Percentiles rank a stretch among this genome's conserved stretches.
Evolutionary conservation across 2,113 vertebrate species (phyloP).

Genomic region (Anhinga anhinga): DNA sequence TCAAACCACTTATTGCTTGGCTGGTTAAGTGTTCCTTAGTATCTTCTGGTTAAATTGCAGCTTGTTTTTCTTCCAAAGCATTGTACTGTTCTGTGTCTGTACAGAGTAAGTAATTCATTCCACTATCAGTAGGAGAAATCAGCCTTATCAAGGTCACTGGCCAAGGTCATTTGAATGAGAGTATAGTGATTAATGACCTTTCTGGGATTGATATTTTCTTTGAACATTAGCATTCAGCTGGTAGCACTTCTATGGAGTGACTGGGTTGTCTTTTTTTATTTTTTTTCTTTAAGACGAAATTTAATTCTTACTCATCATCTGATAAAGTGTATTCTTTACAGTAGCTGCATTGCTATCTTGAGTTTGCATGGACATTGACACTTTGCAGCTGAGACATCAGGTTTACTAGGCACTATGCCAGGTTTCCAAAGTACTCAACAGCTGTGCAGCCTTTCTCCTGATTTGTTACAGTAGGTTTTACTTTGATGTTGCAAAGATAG

Average conservation of each 20-base stretch:
- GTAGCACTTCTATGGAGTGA: background rate
- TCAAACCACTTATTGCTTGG: background rate
- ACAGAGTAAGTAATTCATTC: background rate
- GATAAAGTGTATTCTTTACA: background rate
- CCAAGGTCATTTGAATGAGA: slow-evolving; percentile 11
- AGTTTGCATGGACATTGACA: background rate
- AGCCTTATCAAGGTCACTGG: slow-evolving; percentile 35
- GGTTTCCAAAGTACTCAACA: background rate
- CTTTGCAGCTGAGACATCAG: background rate
- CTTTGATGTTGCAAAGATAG: background rate
- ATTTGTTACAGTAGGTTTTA: background rate
- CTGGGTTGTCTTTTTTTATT: background rate
- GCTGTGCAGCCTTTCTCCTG: background rate
- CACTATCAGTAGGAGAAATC: background rate
- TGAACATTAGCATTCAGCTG: background rate
- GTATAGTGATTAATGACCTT: slow-evolving; percentile 22
- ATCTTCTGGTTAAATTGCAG: background rate
- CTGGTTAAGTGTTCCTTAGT: background rate
- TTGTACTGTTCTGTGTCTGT: background rate
- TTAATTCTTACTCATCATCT: background rate
- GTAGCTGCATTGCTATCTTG: background rate
- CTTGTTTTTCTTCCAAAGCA: background rate
- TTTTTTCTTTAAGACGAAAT: background rate
- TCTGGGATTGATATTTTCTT: background rate
- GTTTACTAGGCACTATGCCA: background rate